A percentile compares a stretch with the other conserved stretches of the same genome.
These are phyloP conservation scores for Notarius quadriscutis DNA, from an alignment of 2,113 vertebrate genomes.

Conservation along the genomic window DNA sequence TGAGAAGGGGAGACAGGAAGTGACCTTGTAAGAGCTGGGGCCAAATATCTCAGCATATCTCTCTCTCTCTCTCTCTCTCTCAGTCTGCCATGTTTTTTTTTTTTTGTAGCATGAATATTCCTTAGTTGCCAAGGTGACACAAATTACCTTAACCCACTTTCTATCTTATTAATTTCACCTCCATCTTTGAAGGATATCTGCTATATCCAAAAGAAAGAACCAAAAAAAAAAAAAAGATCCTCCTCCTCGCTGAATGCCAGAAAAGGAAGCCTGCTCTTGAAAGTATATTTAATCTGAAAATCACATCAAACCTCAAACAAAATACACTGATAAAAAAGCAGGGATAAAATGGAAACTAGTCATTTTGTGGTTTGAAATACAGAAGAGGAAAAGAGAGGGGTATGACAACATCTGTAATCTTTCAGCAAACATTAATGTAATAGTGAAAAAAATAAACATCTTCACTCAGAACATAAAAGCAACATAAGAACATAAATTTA, in stretches of 20 bases:
- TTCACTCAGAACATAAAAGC: background rate
- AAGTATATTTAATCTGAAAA: conserved; percentile 1
- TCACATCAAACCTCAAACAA: background rate
- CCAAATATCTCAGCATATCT: conserved; percentile 15
- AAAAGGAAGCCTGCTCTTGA: background rate
- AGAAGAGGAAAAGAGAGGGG: background rate
- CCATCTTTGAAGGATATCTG: background rate
- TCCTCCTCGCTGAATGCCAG: background rate
- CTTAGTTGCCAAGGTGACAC: conserved; percentile 1
- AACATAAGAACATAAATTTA: background rate
- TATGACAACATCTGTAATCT: background rate
- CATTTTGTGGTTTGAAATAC: background rate
- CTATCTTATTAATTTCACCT: conserved; percentile 5
- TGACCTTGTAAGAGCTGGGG: conserved; percentile 3
- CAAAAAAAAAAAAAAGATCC: background rate
- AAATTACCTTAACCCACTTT: background rate
- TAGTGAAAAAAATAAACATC: background rate
- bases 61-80: background rate
- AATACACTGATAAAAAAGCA: background rate
- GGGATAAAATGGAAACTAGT: background rate
- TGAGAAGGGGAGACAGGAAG: conserved; percentile 10
- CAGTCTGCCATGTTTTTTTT: background rate
- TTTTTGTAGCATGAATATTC: background rate
- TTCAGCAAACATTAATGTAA: background rate
- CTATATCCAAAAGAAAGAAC: background rate